phyloP scores from a whole-genome alignment of 2,797 vertebrate genomes.

The Mus caroli region DNA sequence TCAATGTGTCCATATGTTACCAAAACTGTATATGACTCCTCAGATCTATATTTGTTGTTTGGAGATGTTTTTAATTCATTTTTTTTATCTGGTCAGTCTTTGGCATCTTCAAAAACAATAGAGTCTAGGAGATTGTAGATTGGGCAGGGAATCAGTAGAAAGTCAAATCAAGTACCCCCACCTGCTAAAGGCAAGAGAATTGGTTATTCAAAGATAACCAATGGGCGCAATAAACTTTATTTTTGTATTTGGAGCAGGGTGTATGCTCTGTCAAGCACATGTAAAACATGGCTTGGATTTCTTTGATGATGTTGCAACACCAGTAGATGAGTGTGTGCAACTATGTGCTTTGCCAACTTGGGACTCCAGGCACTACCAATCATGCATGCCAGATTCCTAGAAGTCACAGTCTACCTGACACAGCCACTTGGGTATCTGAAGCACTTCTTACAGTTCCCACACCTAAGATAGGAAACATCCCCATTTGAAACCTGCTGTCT shows the following conservation, averaged over 20 bases:
- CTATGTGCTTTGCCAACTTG: not conserved
- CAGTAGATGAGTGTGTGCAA: not conserved
- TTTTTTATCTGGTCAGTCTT: conserved; percentile 2
- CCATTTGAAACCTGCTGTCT: not conserved
- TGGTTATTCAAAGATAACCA: not conserved
- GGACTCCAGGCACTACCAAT: not conserved
- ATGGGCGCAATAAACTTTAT: not conserved
- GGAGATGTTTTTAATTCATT: conserved; percentile 30
- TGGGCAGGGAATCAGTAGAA: not conserved
- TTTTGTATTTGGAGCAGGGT: conserved; percentile 30
- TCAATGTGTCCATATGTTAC: not conserved
- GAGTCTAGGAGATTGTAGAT: not conserved
- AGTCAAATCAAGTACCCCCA: not conserved
- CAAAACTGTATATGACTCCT: not conserved
- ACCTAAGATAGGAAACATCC: not conserved
- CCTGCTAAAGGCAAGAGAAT: not conserved
- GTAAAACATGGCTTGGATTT: not conserved
- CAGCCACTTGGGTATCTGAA: not conserved
- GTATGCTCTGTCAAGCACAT: not conserved
- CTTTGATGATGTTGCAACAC: not conserved
- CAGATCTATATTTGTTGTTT: conserved; percentile 10
- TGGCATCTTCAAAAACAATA: not conserved
- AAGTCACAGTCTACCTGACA: not conserved
- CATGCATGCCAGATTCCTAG: not conserved
- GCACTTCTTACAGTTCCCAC: not conserved